Percentiles rank a stretch among this genome's conserved stretches.
phyloP scores from a whole-genome alignment of 1,140 invertebrate genomes.

The Drosophila subobscura region DNA sequence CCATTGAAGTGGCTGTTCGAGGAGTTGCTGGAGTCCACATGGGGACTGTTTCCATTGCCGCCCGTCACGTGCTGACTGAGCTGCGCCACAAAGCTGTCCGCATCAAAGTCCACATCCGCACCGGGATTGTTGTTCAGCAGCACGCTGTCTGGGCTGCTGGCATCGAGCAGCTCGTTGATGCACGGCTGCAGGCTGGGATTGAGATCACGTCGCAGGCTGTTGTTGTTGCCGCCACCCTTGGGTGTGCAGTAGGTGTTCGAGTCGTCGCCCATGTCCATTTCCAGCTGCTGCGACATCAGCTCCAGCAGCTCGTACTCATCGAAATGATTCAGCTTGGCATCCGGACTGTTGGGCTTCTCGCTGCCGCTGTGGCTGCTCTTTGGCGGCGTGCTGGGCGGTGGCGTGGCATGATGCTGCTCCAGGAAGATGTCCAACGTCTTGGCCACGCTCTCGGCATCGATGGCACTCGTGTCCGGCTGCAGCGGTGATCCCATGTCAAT shows the following conservation, averaged over 20 bases:
- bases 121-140: constrained; percentile 66
- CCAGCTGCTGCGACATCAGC: constrained; percentile 81
- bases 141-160: constrained; percentile 63
- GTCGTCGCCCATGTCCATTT: constrained; percentile 83
- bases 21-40: constrained; percentile 33
- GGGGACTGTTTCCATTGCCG: constrained; percentile 22
- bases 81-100: constrained; percentile 77
- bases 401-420: constrained; percentile 76
- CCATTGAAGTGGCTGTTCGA: constrained; percentile 58
- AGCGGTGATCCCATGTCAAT: constrained; percentile 79
- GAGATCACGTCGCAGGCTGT: constrained; percentile 72
- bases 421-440: constrained; percentile 79
- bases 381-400: constrained; percentile 59
- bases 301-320: constrained; percentile 81
- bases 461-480: constrained; percentile 49
- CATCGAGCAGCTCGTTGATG: constrained; percentile 76
- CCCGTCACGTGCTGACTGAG: constrained; percentile 65
- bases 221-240: constrained; percentile 34
- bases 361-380: constrained; percentile 49
- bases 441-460: constrained; percentile 73
- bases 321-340: constrained; percentile 78
- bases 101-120: constrained; percentile 72
- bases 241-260: constrained; percentile 49
- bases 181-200: constrained; percentile 79
- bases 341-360: constrained; percentile 55